A percentile compares a stretch with the other conserved stretches of the same genome.
These are phyloP conservation scores for Oryzias melastigma DNA, from an alignment of 2,113 vertebrate genomes.

Conservation along the genomic window DNA sequence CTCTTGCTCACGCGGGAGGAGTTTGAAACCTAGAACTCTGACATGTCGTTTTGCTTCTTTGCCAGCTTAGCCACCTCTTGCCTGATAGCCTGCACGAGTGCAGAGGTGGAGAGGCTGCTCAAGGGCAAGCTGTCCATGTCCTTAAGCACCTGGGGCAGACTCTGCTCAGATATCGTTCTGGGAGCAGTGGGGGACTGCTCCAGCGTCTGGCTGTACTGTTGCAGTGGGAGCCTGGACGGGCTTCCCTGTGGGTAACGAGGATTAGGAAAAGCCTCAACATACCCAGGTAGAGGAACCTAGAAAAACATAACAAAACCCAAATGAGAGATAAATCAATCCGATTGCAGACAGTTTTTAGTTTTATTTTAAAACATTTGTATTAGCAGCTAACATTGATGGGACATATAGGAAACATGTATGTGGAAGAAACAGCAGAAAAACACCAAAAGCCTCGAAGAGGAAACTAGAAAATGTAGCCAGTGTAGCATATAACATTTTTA, in stretches of 20 bases:
- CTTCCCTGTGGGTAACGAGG: constrained; percentile 88
- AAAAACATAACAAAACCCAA: constrained; percentile 21
- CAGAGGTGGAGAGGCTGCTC: constrained; percentile 93
- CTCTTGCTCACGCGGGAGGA: constrained; percentile 27
- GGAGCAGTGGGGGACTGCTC: constrained; percentile 80
- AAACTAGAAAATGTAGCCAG: too few relatives aligned
- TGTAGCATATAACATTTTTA: too few relatives aligned
- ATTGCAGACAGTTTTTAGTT: background rate
- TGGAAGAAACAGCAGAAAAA: too few relatives aligned
- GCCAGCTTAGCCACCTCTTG: constrained; percentile 98
- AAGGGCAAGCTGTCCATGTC: constrained; percentile 79
- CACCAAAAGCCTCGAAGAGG: too few relatives aligned
- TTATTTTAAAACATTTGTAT: too few relatives aligned
- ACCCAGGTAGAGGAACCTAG: constrained; percentile 92
- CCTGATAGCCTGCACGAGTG: constrained; percentile 93
- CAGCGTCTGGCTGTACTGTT: constrained; percentile 84
- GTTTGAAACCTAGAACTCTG: constrained; percentile 89
- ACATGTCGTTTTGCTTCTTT: constrained; percentile 96
- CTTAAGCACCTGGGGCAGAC: constrained; percentile 82
- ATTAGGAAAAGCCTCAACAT: constrained; percentile 93
- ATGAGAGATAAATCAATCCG: background rate
- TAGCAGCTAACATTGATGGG: too few relatives aligned
- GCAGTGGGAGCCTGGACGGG: constrained; percentile 83
- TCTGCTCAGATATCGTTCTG: constrained; percentile 83
- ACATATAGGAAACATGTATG: too few relatives aligned